A percentile compares a stretch with the other conserved stretches of the same genome.
Evolutionary conservation across 2,888 invertebrate species (phyloP).

Genomic region (Synanthedon formicaeformis): DNA sequence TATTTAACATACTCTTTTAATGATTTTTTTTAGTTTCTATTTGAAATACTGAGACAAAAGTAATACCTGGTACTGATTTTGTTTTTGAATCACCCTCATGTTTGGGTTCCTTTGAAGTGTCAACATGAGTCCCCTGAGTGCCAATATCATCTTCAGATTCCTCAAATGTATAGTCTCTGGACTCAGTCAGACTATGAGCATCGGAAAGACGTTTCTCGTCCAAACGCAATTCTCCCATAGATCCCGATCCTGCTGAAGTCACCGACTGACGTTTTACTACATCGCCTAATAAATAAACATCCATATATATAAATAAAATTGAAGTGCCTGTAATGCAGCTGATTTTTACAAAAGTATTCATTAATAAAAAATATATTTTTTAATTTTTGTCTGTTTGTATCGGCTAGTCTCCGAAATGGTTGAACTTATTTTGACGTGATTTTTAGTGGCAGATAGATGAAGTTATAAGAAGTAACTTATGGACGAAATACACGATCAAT

Average conservation of each 20-base stretch:
- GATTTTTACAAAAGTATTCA: not conserved
- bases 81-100: slow-evolving; percentile 31
- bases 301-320: not conserved
- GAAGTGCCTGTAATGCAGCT: not conserved
- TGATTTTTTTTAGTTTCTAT: slow-evolving; percentile 1
- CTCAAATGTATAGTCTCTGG: slow-evolving; percentile 64
- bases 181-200: slow-evolving; percentile 62
- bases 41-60: not conserved
- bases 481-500: too few species aligned
- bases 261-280: slow-evolving; percentile 53
- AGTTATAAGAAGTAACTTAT: too few species aligned
- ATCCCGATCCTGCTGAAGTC: slow-evolving; percentile 58
- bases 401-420: too few species aligned
- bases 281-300: slow-evolving; percentile 19
- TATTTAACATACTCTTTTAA: not conserved
- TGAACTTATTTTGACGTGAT: too few species aligned
- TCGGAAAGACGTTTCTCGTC: slow-evolving; percentile 63
- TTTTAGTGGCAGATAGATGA: too few species aligned
- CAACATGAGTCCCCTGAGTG: slow-evolving; percentile 54
- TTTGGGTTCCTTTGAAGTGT: slow-evolving; percentile 37
- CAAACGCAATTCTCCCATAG: slow-evolving; percentile 49
- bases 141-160: slow-evolving; percentile 66
- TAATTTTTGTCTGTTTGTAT: too few species aligned
- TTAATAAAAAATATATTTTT: not conserved
- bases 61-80: slow-evolving; percentile 23